These are phyloP conservation scores for Agrochola litura DNA, from an alignment of 2,888 invertebrate species.

Conservation along the genomic window DNA sequence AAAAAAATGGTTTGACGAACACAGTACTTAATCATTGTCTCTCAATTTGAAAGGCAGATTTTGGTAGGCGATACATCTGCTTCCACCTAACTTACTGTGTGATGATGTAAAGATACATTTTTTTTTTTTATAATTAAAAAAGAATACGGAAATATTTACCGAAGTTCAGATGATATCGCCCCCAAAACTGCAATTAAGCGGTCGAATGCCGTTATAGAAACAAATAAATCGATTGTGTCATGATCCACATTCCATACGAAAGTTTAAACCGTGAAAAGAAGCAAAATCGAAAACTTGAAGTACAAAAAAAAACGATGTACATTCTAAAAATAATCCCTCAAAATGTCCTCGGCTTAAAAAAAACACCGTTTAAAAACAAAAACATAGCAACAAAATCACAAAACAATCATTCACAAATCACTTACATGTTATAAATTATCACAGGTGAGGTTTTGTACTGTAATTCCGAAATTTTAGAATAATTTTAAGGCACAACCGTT, in stretches of 20 bases:
- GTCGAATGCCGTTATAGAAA: no score
- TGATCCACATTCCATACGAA: no score
- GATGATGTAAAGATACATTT: not conserved
- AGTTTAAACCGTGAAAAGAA: not conserved
- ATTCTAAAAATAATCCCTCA: not conserved
- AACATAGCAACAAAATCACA: not conserved
- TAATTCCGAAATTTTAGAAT: constrained; percentile 25
- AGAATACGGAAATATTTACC: constrained; percentile 5
- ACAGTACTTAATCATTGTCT: constrained; percentile 3
- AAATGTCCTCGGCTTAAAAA: not conserved
- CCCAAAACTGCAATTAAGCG: not conserved
- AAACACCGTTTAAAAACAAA: not conserved
- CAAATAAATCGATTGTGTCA: not conserved
- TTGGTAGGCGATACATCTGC: no score
- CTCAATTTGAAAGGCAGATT: not conserved
- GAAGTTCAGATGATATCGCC: not conserved
- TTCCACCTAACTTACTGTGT: no score
- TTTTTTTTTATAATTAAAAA: no score
- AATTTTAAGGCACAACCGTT: constrained; percentile 48
- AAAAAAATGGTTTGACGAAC: constrained; percentile 21
- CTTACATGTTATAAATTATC: constrained; percentile 36
- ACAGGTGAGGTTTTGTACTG: constrained; percentile 22
- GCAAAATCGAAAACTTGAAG: not conserved
- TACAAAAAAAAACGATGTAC: not conserved
- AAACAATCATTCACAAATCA: not conserved